Evolutionary conservation across 1,140 invertebrate genomes (phyloP).

Genomic region (Trachelipus rathkii): DNA sequence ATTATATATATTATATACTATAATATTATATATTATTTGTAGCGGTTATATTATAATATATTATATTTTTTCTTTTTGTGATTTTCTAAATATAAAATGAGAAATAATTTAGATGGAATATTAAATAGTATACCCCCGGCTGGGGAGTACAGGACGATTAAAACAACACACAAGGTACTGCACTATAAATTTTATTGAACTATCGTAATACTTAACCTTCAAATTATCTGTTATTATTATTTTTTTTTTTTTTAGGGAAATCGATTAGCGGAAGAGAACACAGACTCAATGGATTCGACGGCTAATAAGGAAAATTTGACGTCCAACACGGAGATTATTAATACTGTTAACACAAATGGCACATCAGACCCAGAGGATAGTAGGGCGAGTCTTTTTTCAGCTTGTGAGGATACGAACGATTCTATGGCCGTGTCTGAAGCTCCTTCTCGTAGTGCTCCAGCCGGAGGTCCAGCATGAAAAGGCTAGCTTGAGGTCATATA

Average conservation of each 20-base stretch:
- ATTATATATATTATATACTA: too few species aligned
- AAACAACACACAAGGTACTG: too few species aligned
- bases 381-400: constrained; percentile 38
- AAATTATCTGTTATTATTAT: too few species aligned
- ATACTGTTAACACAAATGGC: constrained; percentile 40
- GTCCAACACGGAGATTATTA: constrained; percentile 11
- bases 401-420: constrained; percentile 44
- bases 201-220: too few species aligned
- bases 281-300: constrained; percentile 41
- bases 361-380: constrained; percentile 43
- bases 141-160: too few species aligned
- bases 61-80: too few species aligned
- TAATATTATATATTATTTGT: too few species aligned
- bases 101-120: too few species aligned
- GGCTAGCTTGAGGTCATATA: constrained; percentile 24
- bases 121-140: too few species aligned
- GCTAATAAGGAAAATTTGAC: constrained; percentile 43
- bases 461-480: constrained; percentile 30
- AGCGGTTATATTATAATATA: too few species aligned
- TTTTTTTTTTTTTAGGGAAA: constrained; percentile 34
- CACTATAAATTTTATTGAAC: too few species aligned
- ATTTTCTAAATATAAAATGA: too few species aligned
- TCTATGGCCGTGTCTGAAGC: constrained; percentile 23
- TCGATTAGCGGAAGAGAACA: constrained; percentile 32
- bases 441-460: constrained; percentile 1